phyloP scores from a whole-genome alignment of 2,113 vertebrate genomes.

The Campylomormyrus numenius region DNA sequence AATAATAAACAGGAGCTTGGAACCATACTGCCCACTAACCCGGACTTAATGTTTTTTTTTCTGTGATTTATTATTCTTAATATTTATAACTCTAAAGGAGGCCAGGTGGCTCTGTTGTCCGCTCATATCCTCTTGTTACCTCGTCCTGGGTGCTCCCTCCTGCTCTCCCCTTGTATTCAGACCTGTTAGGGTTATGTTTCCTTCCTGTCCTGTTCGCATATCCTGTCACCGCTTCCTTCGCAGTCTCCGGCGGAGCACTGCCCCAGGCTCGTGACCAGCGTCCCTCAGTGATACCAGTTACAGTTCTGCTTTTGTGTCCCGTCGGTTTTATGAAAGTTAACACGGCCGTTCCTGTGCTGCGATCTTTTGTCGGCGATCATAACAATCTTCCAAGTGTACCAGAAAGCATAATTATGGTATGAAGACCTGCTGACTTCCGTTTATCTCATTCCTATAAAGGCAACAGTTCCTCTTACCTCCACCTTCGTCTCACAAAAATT shows the following conservation, averaged over 20 bases:
- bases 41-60: not conserved
- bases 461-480: not conserved
- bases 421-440: not conserved
- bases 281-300: not conserved
- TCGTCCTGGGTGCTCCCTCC: not conserved
- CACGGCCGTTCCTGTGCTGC: not conserved
- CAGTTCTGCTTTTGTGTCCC: not conserved
- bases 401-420: not conserved
- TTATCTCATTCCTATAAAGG: not conserved
- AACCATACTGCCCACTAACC: not conserved
- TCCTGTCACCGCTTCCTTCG: not conserved
- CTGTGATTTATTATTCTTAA: not conserved
- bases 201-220: not conserved
- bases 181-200: not conserved
- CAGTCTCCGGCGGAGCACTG: not conserved
- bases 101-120: not conserved
- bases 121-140: not conserved
- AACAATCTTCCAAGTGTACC: not conserved
- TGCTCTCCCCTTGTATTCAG: not conserved
- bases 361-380: not conserved
- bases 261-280: not conserved
- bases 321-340: not conserved
- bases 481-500: not conserved
- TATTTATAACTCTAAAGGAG: not conserved
- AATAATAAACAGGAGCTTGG: not conserved